Evolutionary conservation across 2,888 invertebrate species (phyloP).

Genomic region (Papilio demoleus): DNA sequence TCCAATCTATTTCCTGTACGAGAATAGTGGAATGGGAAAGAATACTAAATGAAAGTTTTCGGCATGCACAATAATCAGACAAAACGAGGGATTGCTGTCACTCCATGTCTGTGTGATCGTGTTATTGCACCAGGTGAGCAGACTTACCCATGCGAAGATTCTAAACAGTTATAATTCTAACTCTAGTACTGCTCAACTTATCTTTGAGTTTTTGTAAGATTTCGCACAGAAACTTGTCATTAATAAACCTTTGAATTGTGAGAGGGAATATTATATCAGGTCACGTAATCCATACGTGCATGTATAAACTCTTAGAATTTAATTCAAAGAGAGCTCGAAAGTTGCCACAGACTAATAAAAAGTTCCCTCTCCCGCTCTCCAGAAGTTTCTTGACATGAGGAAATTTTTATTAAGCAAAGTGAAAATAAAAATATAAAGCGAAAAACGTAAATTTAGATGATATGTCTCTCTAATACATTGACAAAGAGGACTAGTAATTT

Average conservation of each 20-base stretch:
- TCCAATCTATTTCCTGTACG: too few relatives aligned
- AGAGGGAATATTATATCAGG: constrained; percentile 9
- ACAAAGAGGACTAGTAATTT: background rate
- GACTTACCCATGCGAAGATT: too few relatives aligned
- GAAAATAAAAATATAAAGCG: constrained; percentile 27
- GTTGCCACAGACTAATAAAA: constrained; percentile 37
- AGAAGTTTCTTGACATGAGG: constrained; percentile 36
- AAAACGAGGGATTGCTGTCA: too few relatives aligned
- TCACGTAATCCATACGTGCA: constrained; percentile 18
- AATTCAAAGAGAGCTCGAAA: constrained; percentile 35
- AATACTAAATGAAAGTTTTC: too few relatives aligned
- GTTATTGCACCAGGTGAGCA: too few relatives aligned
- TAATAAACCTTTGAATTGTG: constrained; percentile 3
- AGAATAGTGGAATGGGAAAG: too few relatives aligned
- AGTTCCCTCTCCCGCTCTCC: constrained; percentile 27
- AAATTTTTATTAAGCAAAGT: constrained; percentile 35
- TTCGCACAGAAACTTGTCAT: background rate
- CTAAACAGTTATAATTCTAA: too few relatives aligned
- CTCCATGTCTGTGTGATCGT: too few relatives aligned
- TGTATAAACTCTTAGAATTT: constrained; percentile 36
- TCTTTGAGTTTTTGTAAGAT: too few relatives aligned
- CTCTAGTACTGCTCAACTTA: too few relatives aligned
- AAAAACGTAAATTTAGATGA: constrained; percentile 15
- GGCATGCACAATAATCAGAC: too few relatives aligned
- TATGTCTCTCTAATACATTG: constrained; percentile 5